phyloP scores from a whole-genome alignment of 2,797 vertebrate genomes.

The Balearica regulorum region DNA sequence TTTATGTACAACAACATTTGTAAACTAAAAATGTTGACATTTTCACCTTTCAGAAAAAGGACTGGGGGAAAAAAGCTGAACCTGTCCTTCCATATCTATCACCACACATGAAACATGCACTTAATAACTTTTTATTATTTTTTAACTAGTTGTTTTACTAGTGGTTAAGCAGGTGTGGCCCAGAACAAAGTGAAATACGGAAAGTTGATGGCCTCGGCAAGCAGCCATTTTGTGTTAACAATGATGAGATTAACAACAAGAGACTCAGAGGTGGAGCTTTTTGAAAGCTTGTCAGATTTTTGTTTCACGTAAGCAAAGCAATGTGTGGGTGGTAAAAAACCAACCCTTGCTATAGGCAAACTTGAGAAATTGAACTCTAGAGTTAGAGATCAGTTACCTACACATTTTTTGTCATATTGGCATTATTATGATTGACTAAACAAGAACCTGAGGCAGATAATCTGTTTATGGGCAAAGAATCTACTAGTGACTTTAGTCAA shows the following conservation, averaged over 20 bases:
- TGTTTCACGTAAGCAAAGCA: constrained; percentile 2
- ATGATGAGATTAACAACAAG: neutral
- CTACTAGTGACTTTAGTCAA: constrained; percentile 20
- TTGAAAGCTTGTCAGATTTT: constrained; percentile 35
- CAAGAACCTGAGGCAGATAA: neutral
- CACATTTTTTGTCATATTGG: neutral
- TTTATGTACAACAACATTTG: accelerated
- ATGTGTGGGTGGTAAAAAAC: constrained; percentile 12
- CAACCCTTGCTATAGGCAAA: constrained; percentile 17
- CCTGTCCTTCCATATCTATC: neutral
- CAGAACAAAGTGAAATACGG: neutral
- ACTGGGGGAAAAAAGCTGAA: neutral
- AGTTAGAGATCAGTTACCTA: neutral
- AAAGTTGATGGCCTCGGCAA: neutral
- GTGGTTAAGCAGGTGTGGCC: neutral
- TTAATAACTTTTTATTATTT: neutral
- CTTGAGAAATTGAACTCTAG: constrained; percentile 18
- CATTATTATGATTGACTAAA: neutral
- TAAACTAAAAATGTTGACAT: neutral
- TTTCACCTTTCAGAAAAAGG: neutral
- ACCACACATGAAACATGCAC: neutral
- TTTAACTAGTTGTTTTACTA: neutral
- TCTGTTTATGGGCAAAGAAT: neutral
- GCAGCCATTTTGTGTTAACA: constrained; percentile 8
- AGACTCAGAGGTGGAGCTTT: constrained; percentile 25